phyloP scores from a whole-genome alignment of 2,888 invertebrate genomes.

The Calameuta idolon region DNA sequence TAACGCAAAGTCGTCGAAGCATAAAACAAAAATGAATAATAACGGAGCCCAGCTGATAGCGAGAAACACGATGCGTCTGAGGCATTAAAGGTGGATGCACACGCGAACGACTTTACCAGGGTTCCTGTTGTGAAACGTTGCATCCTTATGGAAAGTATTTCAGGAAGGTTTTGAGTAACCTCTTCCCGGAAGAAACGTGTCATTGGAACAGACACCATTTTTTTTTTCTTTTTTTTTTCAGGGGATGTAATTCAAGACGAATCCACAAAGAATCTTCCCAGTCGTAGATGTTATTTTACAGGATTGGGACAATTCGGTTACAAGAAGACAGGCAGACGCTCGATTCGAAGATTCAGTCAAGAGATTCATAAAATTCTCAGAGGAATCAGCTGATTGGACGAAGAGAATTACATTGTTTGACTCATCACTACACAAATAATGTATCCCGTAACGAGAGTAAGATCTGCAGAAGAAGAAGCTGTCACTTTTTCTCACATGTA shows the following conservation, averaged over 20 bases:
- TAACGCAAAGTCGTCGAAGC: background rate
- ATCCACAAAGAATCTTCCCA: background rate
- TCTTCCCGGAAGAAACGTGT: background rate
- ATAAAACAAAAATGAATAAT: background rate
- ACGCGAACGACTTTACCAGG: background rate
- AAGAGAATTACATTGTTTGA: background rate
- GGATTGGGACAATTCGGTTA: background rate
- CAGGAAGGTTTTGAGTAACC: background rate
- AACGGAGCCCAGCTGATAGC: background rate
- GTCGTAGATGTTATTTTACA: background rate
- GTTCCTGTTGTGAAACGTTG: background rate
- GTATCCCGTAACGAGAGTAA: background rate
- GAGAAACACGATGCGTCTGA: background rate
- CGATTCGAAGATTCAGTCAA: background rate
- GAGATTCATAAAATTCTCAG: background rate
- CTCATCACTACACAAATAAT: background rate
- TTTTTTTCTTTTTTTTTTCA: background rate
- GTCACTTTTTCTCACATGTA: slow-evolving; percentile 2
- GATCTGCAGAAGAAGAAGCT: background rate
- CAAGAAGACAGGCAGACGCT: background rate
- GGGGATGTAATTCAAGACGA: background rate
- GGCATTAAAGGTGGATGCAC: background rate
- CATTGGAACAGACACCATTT: background rate
- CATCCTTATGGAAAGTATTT: background rate
- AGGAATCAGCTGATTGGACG: background rate